Base-by-base conservation (phyloP, 2,113 vertebrate genomes). In the Trogon surrucura region DNA sequence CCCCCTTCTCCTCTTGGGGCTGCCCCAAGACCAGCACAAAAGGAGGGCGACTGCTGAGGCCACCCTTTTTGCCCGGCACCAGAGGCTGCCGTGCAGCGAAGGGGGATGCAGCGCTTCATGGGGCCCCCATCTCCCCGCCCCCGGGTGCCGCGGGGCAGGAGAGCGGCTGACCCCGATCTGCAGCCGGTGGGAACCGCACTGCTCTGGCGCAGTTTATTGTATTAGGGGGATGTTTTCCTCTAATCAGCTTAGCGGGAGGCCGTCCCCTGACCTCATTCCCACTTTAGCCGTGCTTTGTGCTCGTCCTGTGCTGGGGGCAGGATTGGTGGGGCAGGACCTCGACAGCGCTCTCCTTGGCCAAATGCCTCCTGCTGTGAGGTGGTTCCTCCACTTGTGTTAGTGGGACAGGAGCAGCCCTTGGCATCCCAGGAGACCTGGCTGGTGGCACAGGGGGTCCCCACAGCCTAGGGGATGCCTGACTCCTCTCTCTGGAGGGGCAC, bases 201-300 rank as follows among this genome's bases (percentile, higher is more conserved):
- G 41, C 48, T 26, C 36, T 3, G 44, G 48, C 0, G 6, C 62
- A 72, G 73, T 74, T 92, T 85, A 90, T 85, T 91, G 95, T 74
- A 89, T 96, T 97, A 93, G 79, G 85, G 86, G 79, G 80, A 58
- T 8, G 62, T 79, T 93, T 96, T 53, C 41, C 64, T 29, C 90
- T 97, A 97, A 97, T 95, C 96, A 29, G 88, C 95, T 97, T 93
- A 96, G 90, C 1, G 5, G 77, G 90, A 88, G 15, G 88, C 88
- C 18, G 48, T 80, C 78, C 65, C 80, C 77, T 95, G 96, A 93
- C 95, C 96, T 94, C 89, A 44, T 92, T 97, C 91, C 83, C 85
- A 48, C 85, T 89, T 96, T 81, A 95, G 85, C 51, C 38, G 25
- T 60, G 85, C 91, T 96, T 87, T 85, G 88, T 58, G 82, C 56